Base-by-base conservation (phyloP, 2,888 invertebrate genomes). In the Drosophila limbata region DNA sequence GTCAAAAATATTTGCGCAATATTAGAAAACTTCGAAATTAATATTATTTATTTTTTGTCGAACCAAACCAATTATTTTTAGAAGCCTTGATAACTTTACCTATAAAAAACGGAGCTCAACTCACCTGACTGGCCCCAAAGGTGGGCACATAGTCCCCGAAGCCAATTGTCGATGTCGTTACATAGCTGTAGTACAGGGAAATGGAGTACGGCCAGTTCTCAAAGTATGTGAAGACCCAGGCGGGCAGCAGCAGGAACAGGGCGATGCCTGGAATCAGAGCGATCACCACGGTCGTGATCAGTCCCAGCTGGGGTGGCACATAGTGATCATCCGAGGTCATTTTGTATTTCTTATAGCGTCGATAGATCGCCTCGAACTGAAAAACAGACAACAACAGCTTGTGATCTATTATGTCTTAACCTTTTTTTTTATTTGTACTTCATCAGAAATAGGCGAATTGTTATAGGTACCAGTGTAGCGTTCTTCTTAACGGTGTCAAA, bases 81-180 rank as follows among this genome's bases (percentile, higher is more conserved):
- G 4, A 25, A 28, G 28, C 28, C 6, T 28, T 28, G 28, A 28
- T 28, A 8, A 8, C 28, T 6, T 28, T 5, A 25, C 21, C 1
- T 25, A 25, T 25, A 25, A 28, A 8, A 21, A 21, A 21, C 1
- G 3, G 28, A 28, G 8, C 6, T 28, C 28, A 47, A 8, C 69
- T 57, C 48, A 92, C 92, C 90, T 92, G 93, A 67, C 88, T 82
- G 39, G 91, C 71, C 19, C 92, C 92, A 82, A 93, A 93, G n/a
- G 93, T 93, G 92, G 98, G 97, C 33, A 98, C 97, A 89, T 95
- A 95, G 92, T 98, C 98, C n/a, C 98, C 98, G 92, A 98, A 98
- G 40, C 98, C 98, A 76, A 98, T 98, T 4, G 97, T 97, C 3
- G 97, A 96, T 11, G 97, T 94, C 0, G 97, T 97, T 13, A 97